These are phyloP conservation scores for Zaprionus vittiger DNA, from an alignment of 1,140 invertebrate species.

Conservation along the genomic window DNA sequence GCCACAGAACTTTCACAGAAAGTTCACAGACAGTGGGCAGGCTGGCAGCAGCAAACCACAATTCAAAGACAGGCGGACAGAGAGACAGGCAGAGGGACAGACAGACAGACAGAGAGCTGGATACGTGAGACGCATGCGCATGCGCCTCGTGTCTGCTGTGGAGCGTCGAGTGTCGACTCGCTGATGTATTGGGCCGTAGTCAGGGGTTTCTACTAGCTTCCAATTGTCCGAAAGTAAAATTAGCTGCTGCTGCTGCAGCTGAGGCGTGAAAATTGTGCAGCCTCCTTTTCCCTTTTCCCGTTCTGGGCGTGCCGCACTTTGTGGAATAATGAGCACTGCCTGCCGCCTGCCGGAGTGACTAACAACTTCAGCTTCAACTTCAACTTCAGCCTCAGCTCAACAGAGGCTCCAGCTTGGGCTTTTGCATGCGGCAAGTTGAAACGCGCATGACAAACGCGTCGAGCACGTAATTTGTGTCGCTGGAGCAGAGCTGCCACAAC, in stretches of 20 bases:
- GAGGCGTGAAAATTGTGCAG: constrained; percentile 55
- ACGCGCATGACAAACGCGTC: constrained; percentile 53
- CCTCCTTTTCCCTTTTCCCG: neutral
- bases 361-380: constrained; percentile 29
- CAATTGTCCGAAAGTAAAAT: constrained; percentile 66
- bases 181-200: neutral
- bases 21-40: constrained; percentile 58
- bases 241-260: constrained; percentile 30
- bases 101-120: constrained; percentile 1
- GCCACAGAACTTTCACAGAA: constrained; percentile 74
- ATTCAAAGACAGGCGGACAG: constrained; percentile 1
- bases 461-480: constrained; percentile 74
- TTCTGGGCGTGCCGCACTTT: constrained; percentile 24
- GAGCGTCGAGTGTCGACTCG: no score
- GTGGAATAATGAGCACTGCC: constrained; percentile 29
- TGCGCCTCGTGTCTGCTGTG: constrained; percentile 19
- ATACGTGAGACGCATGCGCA: constrained; percentile 76
- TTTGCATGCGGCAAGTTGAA: constrained; percentile 66
- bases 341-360: constrained; percentile 28
- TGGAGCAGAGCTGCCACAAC: constrained; percentile 38
- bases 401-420: constrained; percentile 1
- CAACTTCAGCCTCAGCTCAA: neutral
- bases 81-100: neutral
- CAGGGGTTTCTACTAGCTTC: neutral
- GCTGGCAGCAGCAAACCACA: constrained; percentile 17